Evolutionary conservation across 2,888 invertebrate species (phyloP), one percentile per base, ranked within the genome.

Genomic region (Furcula furcula): DNA sequence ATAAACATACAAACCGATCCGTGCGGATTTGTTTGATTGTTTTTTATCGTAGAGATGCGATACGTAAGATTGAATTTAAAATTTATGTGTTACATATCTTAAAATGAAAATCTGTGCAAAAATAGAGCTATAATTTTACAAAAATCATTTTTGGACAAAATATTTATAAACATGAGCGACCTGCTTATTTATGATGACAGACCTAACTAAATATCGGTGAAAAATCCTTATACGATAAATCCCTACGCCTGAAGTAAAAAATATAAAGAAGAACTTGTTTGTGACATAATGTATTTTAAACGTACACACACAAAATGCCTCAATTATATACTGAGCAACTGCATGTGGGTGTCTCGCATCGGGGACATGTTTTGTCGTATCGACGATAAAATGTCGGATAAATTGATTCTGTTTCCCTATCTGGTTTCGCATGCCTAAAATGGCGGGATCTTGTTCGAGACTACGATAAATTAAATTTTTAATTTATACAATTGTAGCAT

Each of bases 321-420:
- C 31, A 29, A 37, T 22, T 38, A 22, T 29, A 41, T 21, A 23
- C 9, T n/a, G 20, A 30, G 10, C 20, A 27, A 25, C 25, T 14
- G 21, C 20, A 40, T 32, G 61, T 60, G 64, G 46, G 61, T 40
- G 50, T 49, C 18, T 36, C 36, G 38, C 40, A 37, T 31, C 40
- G 9, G 10, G 27, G 1, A 34, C 32, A 47, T 32, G 45, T 31
- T 34, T 37, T 33, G 31, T 36, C 25, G 40, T 12, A 29, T 22
- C 16, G 42, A 28, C 31, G 47, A 50, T 61, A 61, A 61, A 64
- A 41, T 30, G 31, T 11, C n/a, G 32, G 43, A 58, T 29, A 42
- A 53, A 61, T 46, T 38, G 59, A 26, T 28, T 40, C 32, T 49
- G 36, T 40, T 30, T 34, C 34, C 40, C 26, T 26, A 14, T 26